Base-by-base conservation (phyloP, 1,140 invertebrate species). In the Nasonia giraulti region DNA sequence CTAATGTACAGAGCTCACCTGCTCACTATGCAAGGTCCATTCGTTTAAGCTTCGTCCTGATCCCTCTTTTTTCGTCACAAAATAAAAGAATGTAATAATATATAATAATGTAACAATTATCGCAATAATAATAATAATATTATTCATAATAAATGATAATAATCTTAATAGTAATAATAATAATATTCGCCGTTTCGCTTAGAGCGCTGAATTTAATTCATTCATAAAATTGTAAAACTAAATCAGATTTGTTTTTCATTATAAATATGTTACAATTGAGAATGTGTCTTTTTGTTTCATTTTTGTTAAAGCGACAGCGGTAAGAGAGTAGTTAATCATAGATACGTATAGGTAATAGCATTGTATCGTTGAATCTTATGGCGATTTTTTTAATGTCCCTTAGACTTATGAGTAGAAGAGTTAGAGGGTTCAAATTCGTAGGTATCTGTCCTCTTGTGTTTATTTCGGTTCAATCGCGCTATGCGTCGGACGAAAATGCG, bases 261-360 rank as follows among this genome's bases (percentile, higher is more conserved):
- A 90, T 92, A 91, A 91, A 91, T 92, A 90, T 91, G 74, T 85
- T 92, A 92, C 90, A 92, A 92, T 92, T 86, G 88, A 90, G 88
- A 90, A 14, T 62, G 23, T 80, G 78, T 68, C 27, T 55, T 73
- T 79, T 79, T 33, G 20, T 66, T 80, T 81, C 11, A 75, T 69
- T 84, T 84, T 80, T 80, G 90, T 90, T 86, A 90, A 84, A 92
- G 91, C 91, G 89, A 91, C 89, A 92, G 90, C 88, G 85, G 85
- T 91, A 90, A 91, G 89, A 90, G 88, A 90, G 87, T 91, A 92
- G 92, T 91, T 91, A 89, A 82, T 85, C 23, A 23, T 85, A 82
- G 74, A 85, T 91, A 92, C 89, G 88, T 89, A 89, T 91, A 91
- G 86, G 83, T 90, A 91, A 90, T 92, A 92, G 89, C 89, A 92